phyloP scores from a whole-genome alignment of 2,797 vertebrate species.

The Gymnoscopelus microlampas region DNA sequence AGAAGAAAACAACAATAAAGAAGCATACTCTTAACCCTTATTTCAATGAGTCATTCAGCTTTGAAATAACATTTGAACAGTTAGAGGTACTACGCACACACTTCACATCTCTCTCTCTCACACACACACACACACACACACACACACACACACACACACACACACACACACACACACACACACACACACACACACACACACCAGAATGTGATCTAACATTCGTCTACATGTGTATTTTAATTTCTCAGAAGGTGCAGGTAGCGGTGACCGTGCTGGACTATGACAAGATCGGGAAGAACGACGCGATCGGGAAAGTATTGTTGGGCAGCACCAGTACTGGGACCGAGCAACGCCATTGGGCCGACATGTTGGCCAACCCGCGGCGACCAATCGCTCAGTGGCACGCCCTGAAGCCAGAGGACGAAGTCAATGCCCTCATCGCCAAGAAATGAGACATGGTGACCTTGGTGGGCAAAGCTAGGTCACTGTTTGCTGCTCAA shows the following conservation, averaged over 20 bases:
- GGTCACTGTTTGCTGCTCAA: conserved; percentile 4
- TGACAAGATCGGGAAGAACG: conserved; percentile 99
- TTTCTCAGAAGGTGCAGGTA: conserved; percentile 92
- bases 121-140: conserved; percentile 6
- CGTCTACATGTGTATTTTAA: conserved; percentile 16
- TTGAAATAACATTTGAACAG: conserved; percentile 97
- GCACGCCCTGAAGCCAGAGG: conserved; percentile 93
- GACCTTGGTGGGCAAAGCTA: not conserved
- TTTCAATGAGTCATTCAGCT: conserved; percentile 99
- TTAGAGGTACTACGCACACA: conserved; percentile 86
- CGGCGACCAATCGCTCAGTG: conserved; percentile 97
- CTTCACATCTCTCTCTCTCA: not conserved
- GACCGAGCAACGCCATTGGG: conserved; percentile 94
- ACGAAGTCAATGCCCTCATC: conserved; percentile 91
- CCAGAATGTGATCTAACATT: not conserved
- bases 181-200: conserved; percentile 4
- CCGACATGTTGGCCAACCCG: conserved; percentile 97
- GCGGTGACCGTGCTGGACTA: conserved; percentile 98
- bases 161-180: not conserved
- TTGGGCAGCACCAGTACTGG: conserved; percentile 90
- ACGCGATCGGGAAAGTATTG: conserved; percentile 96
- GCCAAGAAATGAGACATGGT: conserved; percentile 86
- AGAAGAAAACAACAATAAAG: conserved; percentile 99
- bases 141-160: conserved; percentile 11
- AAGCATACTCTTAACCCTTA: conserved; percentile 99